Base-by-base conservation (phyloP, 2,888 invertebrate species). In the Cheilosia pagana region DNA sequence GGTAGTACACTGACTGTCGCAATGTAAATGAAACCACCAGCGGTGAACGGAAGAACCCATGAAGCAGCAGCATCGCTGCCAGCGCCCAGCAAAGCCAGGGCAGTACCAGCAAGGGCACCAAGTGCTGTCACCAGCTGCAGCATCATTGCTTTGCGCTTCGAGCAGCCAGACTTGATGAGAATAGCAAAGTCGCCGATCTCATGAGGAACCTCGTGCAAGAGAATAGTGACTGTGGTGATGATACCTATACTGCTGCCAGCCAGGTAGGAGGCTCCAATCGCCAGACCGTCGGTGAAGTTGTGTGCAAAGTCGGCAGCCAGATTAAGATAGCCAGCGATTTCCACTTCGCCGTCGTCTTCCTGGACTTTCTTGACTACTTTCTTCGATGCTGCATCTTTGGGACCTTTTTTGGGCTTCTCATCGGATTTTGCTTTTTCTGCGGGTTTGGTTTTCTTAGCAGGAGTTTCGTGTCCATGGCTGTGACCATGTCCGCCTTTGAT, bases 171-270 rank as follows among this genome's bases (percentile, higher is more conserved):
- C 92, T 99, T 98, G 74, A 99, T 95, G 71, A 99, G 94, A 91
- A 99, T 99, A 14, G 99, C 99, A 93, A 98, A 99, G 92, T 99
- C 99, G 45, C 99, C 99, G 90, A 99, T 99, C 93, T 99, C 99
- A 93, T 99, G 99, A 41, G 99, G 99, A 86, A 99, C 97, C 94
- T 99, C 99, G 92, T 99, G 99, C 55, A 99, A 92, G 67, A 99
- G 93, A 89, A 99, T 99, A 1, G 99, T 99, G 43, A 98, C 93
- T 28, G 99, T 99, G 16, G 99, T 99, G 14, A 99, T 94, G 70
- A 96, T 94, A 31, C 98, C 98, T 89, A 97, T 94, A 88, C 94
- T 96, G 88, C 96, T 95, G 12, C 99, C 98, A 78, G 98, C 98
- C 89, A 99, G 94, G 91, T 96, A 99, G 1, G 99, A 99, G 1